Percentiles rank a stretch among this genome's conserved stretches.
phyloP scores from a whole-genome alignment of 2,113 vertebrate species.

The Mirza zaza region DNA sequence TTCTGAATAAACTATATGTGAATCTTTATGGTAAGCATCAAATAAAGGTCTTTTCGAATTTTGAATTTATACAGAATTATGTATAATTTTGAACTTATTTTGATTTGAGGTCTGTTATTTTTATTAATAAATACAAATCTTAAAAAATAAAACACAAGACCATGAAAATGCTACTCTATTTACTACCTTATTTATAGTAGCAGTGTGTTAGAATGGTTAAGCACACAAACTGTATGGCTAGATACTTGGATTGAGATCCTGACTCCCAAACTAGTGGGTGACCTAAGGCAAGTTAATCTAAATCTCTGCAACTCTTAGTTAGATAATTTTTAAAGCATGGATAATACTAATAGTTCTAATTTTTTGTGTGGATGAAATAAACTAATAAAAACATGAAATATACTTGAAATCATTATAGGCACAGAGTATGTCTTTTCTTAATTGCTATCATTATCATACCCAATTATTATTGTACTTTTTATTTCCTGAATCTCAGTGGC shows the following conservation, averaged over 20 bases:
- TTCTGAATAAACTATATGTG: neutral
- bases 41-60: neutral
- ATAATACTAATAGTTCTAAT: neutral
- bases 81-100: neutral
- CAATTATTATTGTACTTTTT: neutral
- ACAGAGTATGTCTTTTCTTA: neutral
- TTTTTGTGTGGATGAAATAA: neutral
- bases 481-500: neutral
- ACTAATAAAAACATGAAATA: neutral
- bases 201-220: neutral
- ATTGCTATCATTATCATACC: neutral
- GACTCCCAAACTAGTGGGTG: neutral
- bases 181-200: neutral
- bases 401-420: neutral
- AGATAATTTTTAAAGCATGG: neutral
- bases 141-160: neutral
- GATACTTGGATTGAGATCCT: neutral
- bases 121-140: neutral
- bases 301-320: neutral
- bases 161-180: neutral
- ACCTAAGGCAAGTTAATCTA: neutral
- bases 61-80: neutral
- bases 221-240: neutral
- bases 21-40: neutral
- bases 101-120: neutral